phyloP scores from a whole-genome alignment of 2,113 vertebrate genomes.

The Rhombomys opimus region DNA sequence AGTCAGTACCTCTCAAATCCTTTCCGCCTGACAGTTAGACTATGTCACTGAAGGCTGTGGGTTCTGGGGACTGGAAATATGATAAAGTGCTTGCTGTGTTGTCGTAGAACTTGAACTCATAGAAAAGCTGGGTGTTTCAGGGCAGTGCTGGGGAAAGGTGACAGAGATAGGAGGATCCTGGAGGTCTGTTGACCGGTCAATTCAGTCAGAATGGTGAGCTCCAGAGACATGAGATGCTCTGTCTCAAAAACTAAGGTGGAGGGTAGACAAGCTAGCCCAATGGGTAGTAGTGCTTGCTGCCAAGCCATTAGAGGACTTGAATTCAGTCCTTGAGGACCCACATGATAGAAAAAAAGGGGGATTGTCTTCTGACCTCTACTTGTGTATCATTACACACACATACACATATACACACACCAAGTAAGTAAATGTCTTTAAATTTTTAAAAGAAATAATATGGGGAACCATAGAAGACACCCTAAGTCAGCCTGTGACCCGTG shows the following conservation, averaged over 20 bases:
- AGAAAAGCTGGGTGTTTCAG: not conserved
- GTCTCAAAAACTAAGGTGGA: not conserved
- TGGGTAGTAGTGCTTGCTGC: not conserved
- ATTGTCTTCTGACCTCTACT: not conserved
- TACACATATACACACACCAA: not conserved
- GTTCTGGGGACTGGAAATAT: not conserved
- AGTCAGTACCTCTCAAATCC: not conserved
- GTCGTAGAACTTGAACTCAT: not conserved
- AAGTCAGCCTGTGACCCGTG: not conserved
- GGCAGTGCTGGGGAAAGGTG: not conserved
- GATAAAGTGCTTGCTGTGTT: no score
- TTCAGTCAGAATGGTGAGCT: not conserved
- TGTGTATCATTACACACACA: not conserved
- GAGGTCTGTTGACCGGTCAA: not conserved
- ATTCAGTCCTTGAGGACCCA: not conserved
- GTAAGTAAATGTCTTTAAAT: not conserved
- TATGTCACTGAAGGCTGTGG: not conserved
- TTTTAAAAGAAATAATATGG: not conserved
- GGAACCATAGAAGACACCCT: not conserved
- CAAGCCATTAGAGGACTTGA: not conserved
- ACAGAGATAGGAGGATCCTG: not conserved
- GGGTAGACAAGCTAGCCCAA: not conserved
- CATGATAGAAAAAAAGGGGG: not conserved
- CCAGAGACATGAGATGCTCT: not conserved
- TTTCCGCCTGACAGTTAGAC: not conserved